phyloP scores from a whole-genome alignment of 2,888 invertebrate species.

The Tortricodes alternella region DNA sequence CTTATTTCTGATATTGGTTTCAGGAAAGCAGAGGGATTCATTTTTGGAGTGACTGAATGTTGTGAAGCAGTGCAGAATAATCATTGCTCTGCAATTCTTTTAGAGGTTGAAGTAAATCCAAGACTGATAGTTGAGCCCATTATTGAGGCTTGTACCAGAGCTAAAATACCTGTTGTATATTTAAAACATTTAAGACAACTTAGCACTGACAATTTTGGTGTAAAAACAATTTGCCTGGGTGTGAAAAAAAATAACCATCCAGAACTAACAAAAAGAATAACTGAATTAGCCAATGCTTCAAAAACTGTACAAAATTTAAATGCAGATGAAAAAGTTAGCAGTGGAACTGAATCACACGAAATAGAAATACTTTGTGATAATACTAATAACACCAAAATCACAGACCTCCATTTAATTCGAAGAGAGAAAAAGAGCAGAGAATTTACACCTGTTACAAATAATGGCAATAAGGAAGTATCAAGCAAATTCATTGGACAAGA shows the following conservation, averaged over 20 bases:
- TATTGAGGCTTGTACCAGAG: slow-evolving; percentile 55
- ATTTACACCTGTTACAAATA: slow-evolving; percentile 53
- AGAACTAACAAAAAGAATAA: slow-evolving; percentile 46
- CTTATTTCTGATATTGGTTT: slow-evolving; percentile 37
- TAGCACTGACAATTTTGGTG: slow-evolving; percentile 57
- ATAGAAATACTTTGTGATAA: slow-evolving; percentile 27
- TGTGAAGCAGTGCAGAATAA: slow-evolving; percentile 44
- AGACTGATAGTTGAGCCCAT: slow-evolving; percentile 67
- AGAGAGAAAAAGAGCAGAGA: slow-evolving; percentile 59
- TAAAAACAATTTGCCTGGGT: slow-evolving; percentile 70
- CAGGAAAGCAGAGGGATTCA: slow-evolving; percentile 64
- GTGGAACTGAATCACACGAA: slow-evolving; percentile 27
- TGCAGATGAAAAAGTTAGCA: slow-evolving; percentile 17
- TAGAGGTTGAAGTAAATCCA: slow-evolving; percentile 69
- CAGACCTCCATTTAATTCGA: slow-evolving; percentile 60
- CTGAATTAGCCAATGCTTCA: slow-evolving; percentile 46
- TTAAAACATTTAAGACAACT: slow-evolving; percentile 57
- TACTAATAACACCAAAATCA: slow-evolving; percentile 21
- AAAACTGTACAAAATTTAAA: slow-evolving; percentile 32
- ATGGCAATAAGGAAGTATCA: slow-evolving; percentile 29
- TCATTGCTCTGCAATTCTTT: slow-evolving; percentile 60
- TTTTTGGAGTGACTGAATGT: slow-evolving; percentile 71
- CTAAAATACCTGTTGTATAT: slow-evolving; percentile 62
- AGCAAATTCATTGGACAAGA: slow-evolving; percentile 61
- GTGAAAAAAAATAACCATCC: slow-evolving; percentile 48